Evolutionary conservation across 1,140 invertebrate genomes (phyloP), one percentile per base, ranked within the genome.

Genomic region (Nasonia giraulti): DNA sequence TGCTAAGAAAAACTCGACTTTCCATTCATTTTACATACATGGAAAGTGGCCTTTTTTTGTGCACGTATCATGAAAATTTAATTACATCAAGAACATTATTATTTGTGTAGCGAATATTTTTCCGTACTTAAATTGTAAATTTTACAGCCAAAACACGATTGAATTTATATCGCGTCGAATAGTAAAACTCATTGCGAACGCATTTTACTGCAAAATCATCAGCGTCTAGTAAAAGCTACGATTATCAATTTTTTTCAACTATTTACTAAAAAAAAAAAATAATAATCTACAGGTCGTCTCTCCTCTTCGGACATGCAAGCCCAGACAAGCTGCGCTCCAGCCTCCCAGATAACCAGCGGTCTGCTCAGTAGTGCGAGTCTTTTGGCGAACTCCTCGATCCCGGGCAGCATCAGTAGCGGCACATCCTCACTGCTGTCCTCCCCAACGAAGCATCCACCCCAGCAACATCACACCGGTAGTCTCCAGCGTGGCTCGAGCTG

Each of bases 381-480:
- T 12, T 37, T 85, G 17, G 37, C 69, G 6, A 76, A 44, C 11
- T 40, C 73, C 6, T 66, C 71, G 85, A 37, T 71, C 14, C 68
- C 14, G 40, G 40, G 23, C 7, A 71, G 71, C 27, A 23, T 85
- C 14, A 77, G 31, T 69, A 47, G 71, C 50, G 80, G 78, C 6
- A 90, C 93, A 87, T 81, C 93, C 71, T 92, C 93, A 11, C 90
- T 89, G 87, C 89, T 93, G 4, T 92, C 92, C 75, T 93, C 93
- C 82, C 90, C 92, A 44, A 91, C 91, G 27, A 91, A 92, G 69
- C 73, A 89, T n/a, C 44, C 44, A 11, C 2, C 3, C 0, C 88
- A 88, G 5, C 87, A 87, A 17, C 73, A 73, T 6, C 85, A 31
- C 86, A 71, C 69, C 11, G 85, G 88, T 12, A 87, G 84, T 17